Base-by-base conservation (phyloP, 2,797 vertebrate genomes). In the Rhynchonycteris naso region DNA sequence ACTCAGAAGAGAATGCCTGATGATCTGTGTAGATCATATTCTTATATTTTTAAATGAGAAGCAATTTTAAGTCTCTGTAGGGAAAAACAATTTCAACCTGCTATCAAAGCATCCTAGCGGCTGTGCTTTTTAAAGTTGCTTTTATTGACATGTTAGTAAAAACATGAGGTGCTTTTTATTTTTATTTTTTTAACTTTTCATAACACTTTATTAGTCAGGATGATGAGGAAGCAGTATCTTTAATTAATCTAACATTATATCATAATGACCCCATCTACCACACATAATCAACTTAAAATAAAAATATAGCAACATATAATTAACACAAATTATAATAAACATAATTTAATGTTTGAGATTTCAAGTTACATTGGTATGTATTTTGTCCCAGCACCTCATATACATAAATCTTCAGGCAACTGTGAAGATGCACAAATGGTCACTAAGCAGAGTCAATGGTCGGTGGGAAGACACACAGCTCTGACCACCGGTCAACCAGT, bases 191-290 rank as follows among this genome's bases (percentile, higher is more conserved):
- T 33, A 59, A 56, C 9, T 78, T 92, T 89, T 26, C 30, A 82
- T 59, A 94, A 88, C n/a, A 81, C 24, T 68, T 69, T 75, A 78
- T 61, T 90, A 97, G 76, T 8, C 26, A 91, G 4, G 38, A 84
- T 61, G 54, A 66, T 28, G 35, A 72, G 35, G 82, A 92, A 79
- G 61, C 30, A 89, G 3, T 84, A 87, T 19, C 15, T 8, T 85
- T 85, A 11, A 84, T 65, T 90, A 93, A 79, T 33, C n/a, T 84
- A 52, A 86, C 52, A 4, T 52, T 78, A 83, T 65, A 68, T 21
- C 38, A 66, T 78, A 88, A 75, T 68, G 61, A 89, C 24, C n/a
- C 4, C 38, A 76, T 43, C 50, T 15, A 65, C 47, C 19, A 56
- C 86, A 91, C 7, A 21, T 15, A 78, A 43, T 54, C 66, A 38